These are phyloP conservation scores for Choloepus didactylus DNA, from an alignment of 2,797 vertebrate species.

Conservation along the genomic window DNA sequence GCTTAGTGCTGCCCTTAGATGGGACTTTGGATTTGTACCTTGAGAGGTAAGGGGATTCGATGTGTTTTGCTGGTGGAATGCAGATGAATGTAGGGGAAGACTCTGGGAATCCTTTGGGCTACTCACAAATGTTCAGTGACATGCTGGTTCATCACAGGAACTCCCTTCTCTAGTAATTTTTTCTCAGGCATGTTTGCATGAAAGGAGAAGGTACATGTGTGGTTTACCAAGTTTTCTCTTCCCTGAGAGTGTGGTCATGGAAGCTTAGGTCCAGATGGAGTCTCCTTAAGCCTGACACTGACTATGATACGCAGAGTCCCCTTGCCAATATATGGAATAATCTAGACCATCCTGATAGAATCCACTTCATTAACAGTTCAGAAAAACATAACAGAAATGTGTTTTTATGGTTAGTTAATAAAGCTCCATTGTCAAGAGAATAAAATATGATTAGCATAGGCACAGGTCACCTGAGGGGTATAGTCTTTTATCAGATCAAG, in stretches of 20 bases:
- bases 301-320: not conserved
- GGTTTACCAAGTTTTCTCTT: not conserved
- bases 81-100: not conserved
- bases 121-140: not conserved
- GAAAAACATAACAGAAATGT: not conserved
- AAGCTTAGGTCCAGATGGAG: not conserved
- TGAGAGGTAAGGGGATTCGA: not conserved
- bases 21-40: not conserved
- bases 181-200: not conserved
- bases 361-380: not conserved
- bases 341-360: not conserved
- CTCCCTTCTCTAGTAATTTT: not conserved
- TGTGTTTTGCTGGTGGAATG: not conserved
- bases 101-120: not conserved
- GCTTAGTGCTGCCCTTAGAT: not conserved
- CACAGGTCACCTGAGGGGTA: not conserved
- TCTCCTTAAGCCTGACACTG: not conserved
- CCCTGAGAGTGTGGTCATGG: not conserved
- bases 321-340: not conserved
- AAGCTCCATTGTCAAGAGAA: not conserved
- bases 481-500: not conserved
- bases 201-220: not conserved
- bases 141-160: not conserved
- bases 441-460: not conserved
- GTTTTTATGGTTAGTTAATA: not conserved